Conservation (phyloP, 92 coral and sea anemone genomes). For the Siderastrea siderea region DNA sequence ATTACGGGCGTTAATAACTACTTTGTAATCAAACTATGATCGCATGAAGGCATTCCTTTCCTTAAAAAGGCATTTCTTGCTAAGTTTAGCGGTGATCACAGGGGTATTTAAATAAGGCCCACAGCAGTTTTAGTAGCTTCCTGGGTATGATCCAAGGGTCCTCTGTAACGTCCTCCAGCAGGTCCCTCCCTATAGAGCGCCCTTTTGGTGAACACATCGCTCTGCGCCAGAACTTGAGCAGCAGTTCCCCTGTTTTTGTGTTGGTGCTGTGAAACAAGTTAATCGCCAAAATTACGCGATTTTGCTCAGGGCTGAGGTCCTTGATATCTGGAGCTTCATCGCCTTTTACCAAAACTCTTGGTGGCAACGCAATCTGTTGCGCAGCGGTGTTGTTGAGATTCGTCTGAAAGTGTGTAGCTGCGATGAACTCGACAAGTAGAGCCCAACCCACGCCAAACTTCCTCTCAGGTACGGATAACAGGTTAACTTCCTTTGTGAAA, state of each 20-base stretch:
- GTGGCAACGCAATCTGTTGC: conserved; percentile 72
- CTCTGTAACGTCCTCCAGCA: conserved; percentile 64
- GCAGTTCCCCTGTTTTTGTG: conserved; percentile 60
- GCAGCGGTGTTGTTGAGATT: conserved; percentile 77
- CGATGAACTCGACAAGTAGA: conserved; percentile 84
- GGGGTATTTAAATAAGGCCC: conserved; percentile 72
- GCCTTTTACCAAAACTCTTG: conserved; percentile 63
- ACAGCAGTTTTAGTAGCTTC: conserved; percentile 64
- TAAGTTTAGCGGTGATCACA: conserved; percentile 23
- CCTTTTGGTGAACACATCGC: conserved; percentile 89
- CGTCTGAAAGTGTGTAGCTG: conserved; percentile 86
- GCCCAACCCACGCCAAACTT: conserved; percentile 93
- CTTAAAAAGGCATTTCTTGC: neutral
- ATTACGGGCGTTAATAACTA: too few species aligned
- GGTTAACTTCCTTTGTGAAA: conserved; percentile 63
- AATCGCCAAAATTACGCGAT: conserved; percentile 70
- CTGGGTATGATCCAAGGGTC: conserved; percentile 57
- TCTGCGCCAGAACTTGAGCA: conserved; percentile 75
- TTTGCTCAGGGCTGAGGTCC: conserved; percentile 73
- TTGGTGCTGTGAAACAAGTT: conserved; percentile 67
- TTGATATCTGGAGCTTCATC: conserved; percentile 77
- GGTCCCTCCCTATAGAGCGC: conserved; percentile 78
- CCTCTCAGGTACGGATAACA: conserved; percentile 78
- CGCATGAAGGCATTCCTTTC: too few species aligned
- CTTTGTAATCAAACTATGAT: too few species aligned